Percentiles rank a stretch among this genome's conserved stretches.
Conservation (phyloP, 2,113 vertebrate genomes). For the Dromiciops gliroides region DNA sequence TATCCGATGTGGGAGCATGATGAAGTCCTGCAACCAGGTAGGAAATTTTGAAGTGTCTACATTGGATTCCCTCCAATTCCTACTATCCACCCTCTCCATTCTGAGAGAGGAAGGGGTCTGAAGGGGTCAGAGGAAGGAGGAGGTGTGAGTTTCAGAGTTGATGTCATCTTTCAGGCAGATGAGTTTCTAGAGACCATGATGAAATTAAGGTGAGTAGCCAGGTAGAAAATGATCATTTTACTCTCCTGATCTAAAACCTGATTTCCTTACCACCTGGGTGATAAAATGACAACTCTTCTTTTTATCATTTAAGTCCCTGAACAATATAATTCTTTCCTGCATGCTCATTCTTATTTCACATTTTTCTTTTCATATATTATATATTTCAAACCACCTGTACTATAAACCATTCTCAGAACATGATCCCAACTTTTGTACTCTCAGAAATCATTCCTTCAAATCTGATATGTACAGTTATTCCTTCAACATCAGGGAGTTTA, state of each 20-base stretch:
- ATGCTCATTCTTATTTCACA: background rate
- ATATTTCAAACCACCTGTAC: background rate
- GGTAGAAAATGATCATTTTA: background rate
- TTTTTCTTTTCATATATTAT: background rate
- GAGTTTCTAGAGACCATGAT: background rate
- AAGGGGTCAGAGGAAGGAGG: background rate
- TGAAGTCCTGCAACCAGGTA: background rate
- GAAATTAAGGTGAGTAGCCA: background rate
- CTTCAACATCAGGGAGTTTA: too few species aligned
- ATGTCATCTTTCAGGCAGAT: background rate
- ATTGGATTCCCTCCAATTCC: background rate
- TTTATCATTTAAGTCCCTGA: background rate
- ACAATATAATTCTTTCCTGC: background rate
- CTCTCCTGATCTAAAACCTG: background rate
- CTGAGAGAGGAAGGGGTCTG: background rate
- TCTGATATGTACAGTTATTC: background rate
- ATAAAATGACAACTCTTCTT: background rate
- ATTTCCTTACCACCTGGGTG: background rate
- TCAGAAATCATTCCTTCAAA: background rate
- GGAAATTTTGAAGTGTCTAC: background rate
- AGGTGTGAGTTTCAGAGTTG: background rate
- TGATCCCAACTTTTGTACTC: background rate
- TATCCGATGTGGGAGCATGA: background rate
- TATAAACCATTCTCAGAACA: background rate
- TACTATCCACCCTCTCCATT: background rate